Evolutionary conservation across 2,888 invertebrate species (phyloP).

Genomic region (Druceiella hillmani): DNA sequence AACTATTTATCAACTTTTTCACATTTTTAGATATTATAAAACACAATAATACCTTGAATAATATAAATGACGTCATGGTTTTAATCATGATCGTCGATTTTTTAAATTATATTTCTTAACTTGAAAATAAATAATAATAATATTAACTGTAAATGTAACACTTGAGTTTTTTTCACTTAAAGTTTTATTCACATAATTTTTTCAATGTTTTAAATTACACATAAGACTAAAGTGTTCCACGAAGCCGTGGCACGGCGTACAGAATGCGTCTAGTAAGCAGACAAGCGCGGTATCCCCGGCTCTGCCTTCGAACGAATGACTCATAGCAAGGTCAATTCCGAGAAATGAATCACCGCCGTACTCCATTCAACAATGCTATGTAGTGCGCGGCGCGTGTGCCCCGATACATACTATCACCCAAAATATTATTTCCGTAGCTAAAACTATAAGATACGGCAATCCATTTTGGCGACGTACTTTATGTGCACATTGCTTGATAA

Average conservation of each 20-base stretch:
- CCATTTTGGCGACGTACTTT: too few relatives aligned
- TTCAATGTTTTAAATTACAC: too few relatives aligned
- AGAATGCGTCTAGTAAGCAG: constrained; percentile 41
- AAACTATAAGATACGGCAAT: too few relatives aligned
- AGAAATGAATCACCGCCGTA: constrained; percentile 53
- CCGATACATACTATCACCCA: too few relatives aligned
- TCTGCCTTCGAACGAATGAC: constrained; percentile 54
- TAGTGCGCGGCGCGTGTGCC: constrained; percentile 46
- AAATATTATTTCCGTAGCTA: too few relatives aligned
- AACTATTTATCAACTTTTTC: constrained; percentile 5
- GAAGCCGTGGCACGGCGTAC: constrained; percentile 28
- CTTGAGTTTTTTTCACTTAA: too few relatives aligned
- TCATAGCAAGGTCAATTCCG: constrained; percentile 57
- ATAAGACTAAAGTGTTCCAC: too few relatives aligned
- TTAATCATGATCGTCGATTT: constrained; percentile 44
- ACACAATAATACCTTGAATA: constrained; percentile 51
- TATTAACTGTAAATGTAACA: background rate
- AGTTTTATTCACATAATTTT: constrained; percentile 34
- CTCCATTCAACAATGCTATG: constrained; percentile 47
- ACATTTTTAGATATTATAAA: too few relatives aligned
- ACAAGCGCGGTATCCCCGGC: constrained; percentile 53
- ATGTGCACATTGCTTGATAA: too few relatives aligned
- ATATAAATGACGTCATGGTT: constrained; percentile 54
- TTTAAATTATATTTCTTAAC: constrained; percentile 6
- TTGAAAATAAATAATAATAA: background rate